Percentiles rank a stretch among this genome's conserved stretches.
Evolutionary conservation across 1,140 invertebrate species (phyloP).

Genomic region (Hyphantria cunea): DNA sequence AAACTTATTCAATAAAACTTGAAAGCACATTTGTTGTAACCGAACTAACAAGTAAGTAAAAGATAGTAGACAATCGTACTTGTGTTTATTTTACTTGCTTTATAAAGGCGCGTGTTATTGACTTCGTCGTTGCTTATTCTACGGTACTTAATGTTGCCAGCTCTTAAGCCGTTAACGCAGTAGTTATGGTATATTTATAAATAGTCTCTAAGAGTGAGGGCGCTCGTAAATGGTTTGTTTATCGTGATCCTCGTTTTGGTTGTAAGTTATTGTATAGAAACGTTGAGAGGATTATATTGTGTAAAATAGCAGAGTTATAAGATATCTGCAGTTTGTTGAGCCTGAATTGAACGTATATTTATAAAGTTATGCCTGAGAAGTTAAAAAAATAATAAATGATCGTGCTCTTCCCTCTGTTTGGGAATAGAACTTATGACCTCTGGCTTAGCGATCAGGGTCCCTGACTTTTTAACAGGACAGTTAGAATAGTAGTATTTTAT

Average conservation of each 20-base stretch:
- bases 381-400: no score
- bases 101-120: slow-evolving; percentile 5
- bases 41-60: neutral
- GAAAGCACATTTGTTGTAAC: neutral
- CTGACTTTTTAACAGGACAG: no score
- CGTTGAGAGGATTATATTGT: neutral
- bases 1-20: slow-evolving; percentile 22
- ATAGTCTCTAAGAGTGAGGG: slow-evolving; percentile 12
- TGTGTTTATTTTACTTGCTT: slow-evolving; percentile 19
- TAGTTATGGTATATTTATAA: slow-evolving; percentile 22
- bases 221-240: neutral
- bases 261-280: neutral
- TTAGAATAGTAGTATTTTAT: no score
- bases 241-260: neutral
- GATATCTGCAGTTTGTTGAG: no score
- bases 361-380: no score
- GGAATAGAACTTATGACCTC: no score
- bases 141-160: neutral
- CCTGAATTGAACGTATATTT: no score
- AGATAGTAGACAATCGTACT: slow-evolving; percentile 9
- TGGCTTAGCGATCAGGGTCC: no score
- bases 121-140: slow-evolving; percentile 4
- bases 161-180: slow-evolving; percentile 13
- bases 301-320: neutral
- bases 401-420: no score